Evolutionary conservation across 2,113 vertebrate genomes (phyloP).

Genomic region (Muntiacus muntjak): DNA sequence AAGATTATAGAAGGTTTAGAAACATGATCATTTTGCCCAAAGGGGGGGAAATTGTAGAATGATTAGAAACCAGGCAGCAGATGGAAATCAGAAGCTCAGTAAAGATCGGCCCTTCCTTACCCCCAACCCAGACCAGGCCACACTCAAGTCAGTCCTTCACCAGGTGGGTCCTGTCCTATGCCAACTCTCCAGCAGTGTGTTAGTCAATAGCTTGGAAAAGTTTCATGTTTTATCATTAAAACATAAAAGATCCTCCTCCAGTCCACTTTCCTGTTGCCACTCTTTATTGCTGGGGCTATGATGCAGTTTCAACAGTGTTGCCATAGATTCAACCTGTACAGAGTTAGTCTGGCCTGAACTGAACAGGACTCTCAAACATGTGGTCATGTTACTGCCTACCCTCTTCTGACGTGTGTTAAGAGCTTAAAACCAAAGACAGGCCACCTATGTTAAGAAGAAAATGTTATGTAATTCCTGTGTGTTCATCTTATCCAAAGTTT

Average conservation of each 20-base stretch:
- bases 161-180: neutral
- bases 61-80: neutral
- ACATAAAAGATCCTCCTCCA: neutral
- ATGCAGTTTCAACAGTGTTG: neutral
- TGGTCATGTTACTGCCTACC: neutral
- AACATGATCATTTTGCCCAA: neutral
- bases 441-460: neutral
- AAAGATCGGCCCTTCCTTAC: accelerated
- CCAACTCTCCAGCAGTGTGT: neutral
- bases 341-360: neutral
- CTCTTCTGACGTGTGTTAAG: neutral
- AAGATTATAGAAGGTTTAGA: neutral
- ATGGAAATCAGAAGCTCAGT: neutral
- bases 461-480: neutral
- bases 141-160: neutral
- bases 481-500: neutral
- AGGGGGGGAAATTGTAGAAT: neutral
- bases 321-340: too few relatives aligned
- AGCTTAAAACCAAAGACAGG: neutral
- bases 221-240: neutral
- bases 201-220: neutral
- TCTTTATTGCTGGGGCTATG: neutral
- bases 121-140: neutral
- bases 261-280: neutral
- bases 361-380: neutral